phyloP scores from a whole-genome alignment of 2,888 invertebrate genomes.

The Chouioia cunea region DNA sequence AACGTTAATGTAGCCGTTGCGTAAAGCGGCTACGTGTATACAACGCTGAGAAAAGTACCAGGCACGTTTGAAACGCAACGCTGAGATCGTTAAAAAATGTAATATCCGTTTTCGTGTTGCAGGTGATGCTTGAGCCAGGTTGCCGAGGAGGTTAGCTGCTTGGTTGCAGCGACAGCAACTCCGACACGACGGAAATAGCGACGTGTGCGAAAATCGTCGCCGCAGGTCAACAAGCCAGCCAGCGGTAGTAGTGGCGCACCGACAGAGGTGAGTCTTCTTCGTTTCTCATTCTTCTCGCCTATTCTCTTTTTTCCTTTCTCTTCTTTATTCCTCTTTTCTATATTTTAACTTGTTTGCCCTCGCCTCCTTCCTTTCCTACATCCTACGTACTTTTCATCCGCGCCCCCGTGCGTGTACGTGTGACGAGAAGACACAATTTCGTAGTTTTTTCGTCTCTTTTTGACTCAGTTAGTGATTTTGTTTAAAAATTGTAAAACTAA shows the following conservation, averaged over 20 bases:
- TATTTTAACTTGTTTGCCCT: background rate
- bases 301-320: constrained; percentile 15
- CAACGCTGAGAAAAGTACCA: too few species aligned
- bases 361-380: background rate
- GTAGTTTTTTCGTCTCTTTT: too few species aligned
- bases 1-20: too few species aligned
- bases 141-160: constrained; percentile 27
- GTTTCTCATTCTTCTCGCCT: constrained; percentile 9
- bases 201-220: constrained; percentile 60
- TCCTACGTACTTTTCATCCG: background rate
- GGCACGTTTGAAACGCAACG: too few species aligned
- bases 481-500: too few species aligned
- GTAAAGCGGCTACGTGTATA: too few species aligned
- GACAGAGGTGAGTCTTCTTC: constrained; percentile 62
- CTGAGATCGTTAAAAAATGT: constrained; percentile 54
- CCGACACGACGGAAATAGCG: constrained; percentile 55
- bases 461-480: too few species aligned
- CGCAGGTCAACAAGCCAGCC: constrained; percentile 63
- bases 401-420: background rate
- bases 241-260: constrained; percentile 68
- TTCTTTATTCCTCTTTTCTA: constrained; percentile 1
- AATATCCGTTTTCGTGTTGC: constrained; percentile 56
- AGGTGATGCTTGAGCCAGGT: constrained; percentile 52
- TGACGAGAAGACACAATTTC: background rate
- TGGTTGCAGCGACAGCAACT: background rate